Evolutionary conservation across 2,888 invertebrate species (phyloP).

Genomic region (Pollenia angustigena): DNA sequence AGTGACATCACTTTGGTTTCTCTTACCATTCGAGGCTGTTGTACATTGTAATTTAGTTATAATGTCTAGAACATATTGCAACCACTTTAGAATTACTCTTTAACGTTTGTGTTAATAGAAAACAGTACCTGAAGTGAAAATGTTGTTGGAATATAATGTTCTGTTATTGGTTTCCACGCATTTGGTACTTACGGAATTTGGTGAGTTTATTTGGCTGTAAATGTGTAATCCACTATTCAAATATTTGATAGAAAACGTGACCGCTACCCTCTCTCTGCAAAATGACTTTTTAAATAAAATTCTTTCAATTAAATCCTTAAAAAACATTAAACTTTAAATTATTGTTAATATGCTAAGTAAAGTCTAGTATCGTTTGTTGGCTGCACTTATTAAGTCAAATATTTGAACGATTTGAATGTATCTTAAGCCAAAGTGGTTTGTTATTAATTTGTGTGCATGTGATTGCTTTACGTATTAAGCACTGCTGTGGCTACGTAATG

Average conservation of each 20-base stretch:
- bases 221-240: too few species aligned
- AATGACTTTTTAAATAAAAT: too few species aligned
- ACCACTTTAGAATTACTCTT: slow-evolving; percentile 11
- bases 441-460: background rate
- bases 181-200: background rate
- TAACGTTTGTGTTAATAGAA: slow-evolving; percentile 15
- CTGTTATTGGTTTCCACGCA: background rate
- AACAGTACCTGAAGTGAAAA: slow-evolving; percentile 14
- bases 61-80: slow-evolving; percentile 10
- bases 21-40: slow-evolving; percentile 8
- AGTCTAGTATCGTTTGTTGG: too few species aligned
- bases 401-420: too few species aligned
- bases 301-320: too few species aligned
- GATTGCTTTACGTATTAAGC: slow-evolving; percentile 23
- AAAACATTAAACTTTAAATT: too few species aligned
- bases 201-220: background rate
- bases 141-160: background rate
- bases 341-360: too few species aligned
- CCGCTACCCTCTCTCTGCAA: too few species aligned
- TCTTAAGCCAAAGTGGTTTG: too few species aligned
- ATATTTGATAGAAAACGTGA: too few species aligned
- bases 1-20: slow-evolving; percentile 16
- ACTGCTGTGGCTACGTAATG: slow-evolving; percentile 25
- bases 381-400: too few species aligned
- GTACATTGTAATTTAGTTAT: slow-evolving; percentile 21